phyloP scores from a whole-genome alignment of 2,797 vertebrate genomes.

The Eleutherodactylus coqui region DNA sequence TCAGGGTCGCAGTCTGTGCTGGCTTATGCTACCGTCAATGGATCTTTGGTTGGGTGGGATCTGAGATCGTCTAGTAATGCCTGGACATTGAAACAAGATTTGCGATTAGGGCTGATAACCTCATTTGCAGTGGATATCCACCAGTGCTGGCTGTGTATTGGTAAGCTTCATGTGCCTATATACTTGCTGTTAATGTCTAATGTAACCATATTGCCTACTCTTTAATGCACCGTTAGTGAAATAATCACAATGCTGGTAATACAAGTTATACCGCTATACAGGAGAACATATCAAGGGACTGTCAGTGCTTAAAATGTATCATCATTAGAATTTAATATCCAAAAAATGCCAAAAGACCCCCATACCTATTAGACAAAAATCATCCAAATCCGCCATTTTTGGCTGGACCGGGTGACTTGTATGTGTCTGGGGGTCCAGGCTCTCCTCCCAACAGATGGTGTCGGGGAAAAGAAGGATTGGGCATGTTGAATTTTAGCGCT shows the following conservation, averaged over 20 bases:
- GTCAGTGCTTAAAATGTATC: too few species aligned
- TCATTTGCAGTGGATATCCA: conserved; percentile 97
- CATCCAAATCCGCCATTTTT: too few species aligned
- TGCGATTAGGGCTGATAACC: conserved; percentile 95
- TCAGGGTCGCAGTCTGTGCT: conserved; percentile 91
- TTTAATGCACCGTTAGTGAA: neutral
- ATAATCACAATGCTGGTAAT: neutral
- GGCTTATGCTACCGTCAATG: conserved; percentile 95
- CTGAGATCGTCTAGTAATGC: conserved; percentile 89
- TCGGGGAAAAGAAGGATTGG: too few species aligned
- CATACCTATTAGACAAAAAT: too few species aligned
- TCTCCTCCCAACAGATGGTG: too few species aligned
- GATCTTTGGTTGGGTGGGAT: conserved; percentile 95
- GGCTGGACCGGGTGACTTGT: too few species aligned
- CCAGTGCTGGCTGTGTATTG: conserved; percentile 97
- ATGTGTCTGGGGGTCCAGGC: too few species aligned
- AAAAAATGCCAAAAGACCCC: too few species aligned
- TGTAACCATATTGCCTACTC: neutral
- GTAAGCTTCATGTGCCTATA: conserved; percentile 73
- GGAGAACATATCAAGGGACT: neutral
- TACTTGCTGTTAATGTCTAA: neutral
- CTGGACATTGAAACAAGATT: conserved; percentile 92
- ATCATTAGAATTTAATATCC: too few species aligned
- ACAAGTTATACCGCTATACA: neutral
- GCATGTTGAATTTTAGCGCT: too few species aligned